Evolutionary conservation across 2,797 vertebrate genomes (phyloP).

Genomic region (Diplodus puntazzo): DNA sequence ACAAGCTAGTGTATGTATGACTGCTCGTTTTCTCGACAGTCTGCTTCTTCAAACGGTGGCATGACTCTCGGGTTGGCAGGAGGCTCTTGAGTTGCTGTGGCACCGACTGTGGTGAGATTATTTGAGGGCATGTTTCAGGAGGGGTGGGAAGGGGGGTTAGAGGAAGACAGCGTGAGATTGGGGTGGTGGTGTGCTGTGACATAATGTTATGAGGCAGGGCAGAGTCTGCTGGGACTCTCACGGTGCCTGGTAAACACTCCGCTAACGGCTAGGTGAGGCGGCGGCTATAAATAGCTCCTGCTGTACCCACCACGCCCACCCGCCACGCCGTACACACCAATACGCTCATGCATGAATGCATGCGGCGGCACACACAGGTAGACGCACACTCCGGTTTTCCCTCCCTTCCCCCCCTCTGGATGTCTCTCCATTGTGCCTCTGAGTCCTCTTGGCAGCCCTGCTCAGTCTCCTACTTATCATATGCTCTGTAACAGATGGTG

Average conservation of each 20-base stretch:
- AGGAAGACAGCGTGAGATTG: slow-evolving; percentile 21
- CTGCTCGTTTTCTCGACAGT: slow-evolving; percentile 8
- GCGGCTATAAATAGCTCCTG: slow-evolving; percentile 70
- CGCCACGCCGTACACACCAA: slow-evolving; percentile 18
- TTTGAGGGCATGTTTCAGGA: slow-evolving; percentile 11
- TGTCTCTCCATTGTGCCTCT: slow-evolving; percentile 15
- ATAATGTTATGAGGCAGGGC: slow-evolving; percentile 44
- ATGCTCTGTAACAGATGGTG: slow-evolving; percentile 74
- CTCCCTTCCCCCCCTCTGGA: slow-evolving; percentile 2
- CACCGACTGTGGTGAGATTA: slow-evolving; percentile 8
- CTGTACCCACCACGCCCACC: slow-evolving; percentile 33
- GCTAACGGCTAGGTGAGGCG: slow-evolving; percentile 61
- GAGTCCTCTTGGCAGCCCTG: slow-evolving; percentile 59
- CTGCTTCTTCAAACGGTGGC: slow-evolving; percentile 14
- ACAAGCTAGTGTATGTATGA: slow-evolving; percentile 14
- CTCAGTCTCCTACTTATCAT: slow-evolving; percentile 64
- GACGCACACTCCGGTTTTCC: slow-evolving; percentile 27
- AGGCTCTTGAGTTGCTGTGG: slow-evolving; percentile 10
- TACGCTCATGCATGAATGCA: slow-evolving; percentile 53
- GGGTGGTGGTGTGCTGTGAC: slow-evolving; percentile 43
- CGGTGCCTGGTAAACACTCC: slow-evolving; percentile 67
- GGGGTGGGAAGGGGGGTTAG: slow-evolving; percentile 15
- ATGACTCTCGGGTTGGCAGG: slow-evolving; percentile 29
- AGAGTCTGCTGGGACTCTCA: slow-evolving; percentile 54
- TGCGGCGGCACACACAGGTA: slow-evolving; percentile 32